Evolutionary conservation across 2,888 invertebrate genomes (phyloP).

Genomic region (Hemistola chrysoprasaria): DNA sequence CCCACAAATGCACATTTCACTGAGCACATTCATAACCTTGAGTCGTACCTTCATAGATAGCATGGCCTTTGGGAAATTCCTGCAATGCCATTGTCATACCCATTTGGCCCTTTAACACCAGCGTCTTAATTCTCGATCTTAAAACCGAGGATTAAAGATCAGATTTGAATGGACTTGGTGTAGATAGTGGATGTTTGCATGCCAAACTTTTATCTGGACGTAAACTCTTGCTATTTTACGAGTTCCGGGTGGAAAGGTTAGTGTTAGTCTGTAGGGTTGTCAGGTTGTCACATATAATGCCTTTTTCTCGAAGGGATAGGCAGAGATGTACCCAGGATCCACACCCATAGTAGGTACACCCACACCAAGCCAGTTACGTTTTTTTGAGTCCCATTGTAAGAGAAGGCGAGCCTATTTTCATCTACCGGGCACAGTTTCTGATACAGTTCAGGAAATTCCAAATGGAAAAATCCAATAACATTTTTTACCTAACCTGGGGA

Average conservation of each 20-base stretch:
- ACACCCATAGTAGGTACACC: too few relatives aligned
- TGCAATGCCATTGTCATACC: slow-evolving; percentile 7
- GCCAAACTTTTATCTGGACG: slow-evolving; percentile 12
- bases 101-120: slow-evolving; percentile 3
- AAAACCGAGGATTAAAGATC: neutral
- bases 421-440: too few relatives aligned
- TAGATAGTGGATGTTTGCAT: slow-evolving; percentile 1
- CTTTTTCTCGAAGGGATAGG: too few relatives aligned
- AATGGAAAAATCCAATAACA: too few relatives aligned
- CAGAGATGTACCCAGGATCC: too few relatives aligned
- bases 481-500: too few relatives aligned
- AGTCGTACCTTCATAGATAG: slow-evolving; percentile 9
- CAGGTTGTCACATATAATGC: too few relatives aligned
- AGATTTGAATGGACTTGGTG: neutral
- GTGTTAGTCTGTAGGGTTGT: too few relatives aligned
- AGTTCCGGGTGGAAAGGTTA: neutral
- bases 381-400: too few relatives aligned
- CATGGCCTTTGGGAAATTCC: slow-evolving; percentile 15
- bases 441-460: too few relatives aligned
- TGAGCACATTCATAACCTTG: slow-evolving; percentile 18
- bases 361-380: too few relatives aligned
- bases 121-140: slow-evolving; percentile 1
- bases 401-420: too few relatives aligned
- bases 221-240: slow-evolving; percentile 2
- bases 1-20: slow-evolving; percentile 10